Evolutionary conservation across 2,888 invertebrate species (phyloP).

Genomic region (Adineta ricciae): DNA sequence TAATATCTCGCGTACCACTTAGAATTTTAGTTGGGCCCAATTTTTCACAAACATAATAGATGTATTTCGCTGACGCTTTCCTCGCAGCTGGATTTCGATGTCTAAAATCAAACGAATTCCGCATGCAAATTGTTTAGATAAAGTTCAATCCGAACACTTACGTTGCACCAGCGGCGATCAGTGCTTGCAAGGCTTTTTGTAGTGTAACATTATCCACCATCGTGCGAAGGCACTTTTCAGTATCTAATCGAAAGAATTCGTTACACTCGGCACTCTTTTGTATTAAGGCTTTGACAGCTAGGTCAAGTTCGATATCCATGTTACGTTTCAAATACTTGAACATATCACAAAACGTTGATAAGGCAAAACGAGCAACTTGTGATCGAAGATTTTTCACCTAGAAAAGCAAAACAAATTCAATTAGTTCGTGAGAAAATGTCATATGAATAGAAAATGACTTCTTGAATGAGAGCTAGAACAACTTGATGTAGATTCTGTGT

Average conservation of each 20-base stretch:
- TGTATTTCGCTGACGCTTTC: slow-evolving; percentile 68
- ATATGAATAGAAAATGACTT: slow-evolving; percentile 58
- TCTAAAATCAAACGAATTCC: slow-evolving; percentile 43
- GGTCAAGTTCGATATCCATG: slow-evolving; percentile 70
- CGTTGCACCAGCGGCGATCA: slow-evolving; percentile 49
- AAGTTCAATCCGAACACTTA: slow-evolving; percentile 39
- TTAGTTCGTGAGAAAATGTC: neutral
- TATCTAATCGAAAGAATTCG: slow-evolving; percentile 68
- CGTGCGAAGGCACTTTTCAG: slow-evolving; percentile 68
- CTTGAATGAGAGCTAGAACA: slow-evolving; percentile 53
- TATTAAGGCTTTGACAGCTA: slow-evolving; percentile 67
- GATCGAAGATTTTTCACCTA: slow-evolving; percentile 74
- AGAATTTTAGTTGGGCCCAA: slow-evolving; percentile 66
- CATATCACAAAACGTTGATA: slow-evolving; percentile 68
- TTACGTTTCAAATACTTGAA: slow-evolving; percentile 56
- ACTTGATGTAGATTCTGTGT: slow-evolving; percentile 44
- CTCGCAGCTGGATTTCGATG: slow-evolving; percentile 81
- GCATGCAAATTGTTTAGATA: no score
- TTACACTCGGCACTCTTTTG: slow-evolving; percentile 85
- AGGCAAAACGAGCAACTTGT: slow-evolving; percentile 71
- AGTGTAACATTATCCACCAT: slow-evolving; percentile 69
- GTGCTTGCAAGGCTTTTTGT: slow-evolving; percentile 46
- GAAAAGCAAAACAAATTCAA: neutral
- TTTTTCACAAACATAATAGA: slow-evolving; percentile 62
- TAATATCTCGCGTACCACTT: slow-evolving; percentile 64